Conservation (phyloP, 2,888 invertebrate genomes). For the Drosophila ustulata region DNA sequence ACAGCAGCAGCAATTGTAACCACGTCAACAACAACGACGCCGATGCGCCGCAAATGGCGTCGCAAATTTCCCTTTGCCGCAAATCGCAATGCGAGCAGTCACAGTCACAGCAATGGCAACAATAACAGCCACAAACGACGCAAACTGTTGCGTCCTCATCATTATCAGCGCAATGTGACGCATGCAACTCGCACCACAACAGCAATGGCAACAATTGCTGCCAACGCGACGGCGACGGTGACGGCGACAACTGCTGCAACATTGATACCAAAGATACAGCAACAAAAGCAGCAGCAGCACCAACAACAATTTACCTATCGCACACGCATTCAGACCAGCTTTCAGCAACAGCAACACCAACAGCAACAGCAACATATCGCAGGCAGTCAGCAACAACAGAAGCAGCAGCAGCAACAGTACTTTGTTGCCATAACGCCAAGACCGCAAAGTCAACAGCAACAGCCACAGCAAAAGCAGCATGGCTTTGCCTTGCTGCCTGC, state of each 20-base stretch:
- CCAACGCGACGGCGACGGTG: conserved; percentile 46
- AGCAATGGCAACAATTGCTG: conserved; percentile 54
- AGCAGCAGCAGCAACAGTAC: conserved; percentile 45
- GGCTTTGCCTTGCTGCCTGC: conserved; percentile 56
- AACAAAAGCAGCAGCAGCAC: conserved; percentile 38
- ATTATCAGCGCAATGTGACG: conserved; percentile 68
- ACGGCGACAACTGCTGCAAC: conserved; percentile 55
- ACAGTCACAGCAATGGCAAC: conserved; percentile 61
- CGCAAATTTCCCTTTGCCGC: conserved; percentile 63
- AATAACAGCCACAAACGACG: conserved; percentile 70
- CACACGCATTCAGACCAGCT: conserved; percentile 60
- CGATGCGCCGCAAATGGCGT: conserved; percentile 73
- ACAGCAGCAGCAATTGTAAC: conserved; percentile 46
- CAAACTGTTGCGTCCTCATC: conserved; percentile 62
- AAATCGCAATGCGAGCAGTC: conserved; percentile 45
- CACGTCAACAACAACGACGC: conserved; percentile 47
- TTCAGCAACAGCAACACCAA: conserved; percentile 57
- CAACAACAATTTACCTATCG: conserved; percentile 64
- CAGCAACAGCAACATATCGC: conserved; percentile 54
- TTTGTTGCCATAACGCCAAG: conserved; percentile 42
- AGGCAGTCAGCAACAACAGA: conserved; percentile 40
- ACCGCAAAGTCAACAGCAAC: conserved; percentile 55
- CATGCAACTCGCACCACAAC: conserved; percentile 76
- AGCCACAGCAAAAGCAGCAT: conserved; percentile 53
- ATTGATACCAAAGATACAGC: conserved; percentile 59